Evolutionary conservation across 1,140 invertebrate species (phyloP).

Genomic region (Nasonia giraulti): DNA sequence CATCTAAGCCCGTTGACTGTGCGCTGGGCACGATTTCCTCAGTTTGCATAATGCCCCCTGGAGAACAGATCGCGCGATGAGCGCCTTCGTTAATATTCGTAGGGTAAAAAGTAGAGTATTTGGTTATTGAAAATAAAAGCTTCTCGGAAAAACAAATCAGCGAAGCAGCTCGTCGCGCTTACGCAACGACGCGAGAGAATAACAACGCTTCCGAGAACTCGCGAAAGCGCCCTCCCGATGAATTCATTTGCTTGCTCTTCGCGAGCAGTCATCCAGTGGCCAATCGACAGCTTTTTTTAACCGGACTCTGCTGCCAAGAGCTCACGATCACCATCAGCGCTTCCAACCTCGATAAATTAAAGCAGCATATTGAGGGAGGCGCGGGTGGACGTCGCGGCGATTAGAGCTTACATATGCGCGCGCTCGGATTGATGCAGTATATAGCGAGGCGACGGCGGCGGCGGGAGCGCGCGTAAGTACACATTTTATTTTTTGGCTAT

Average conservation of each 20-base stretch:
- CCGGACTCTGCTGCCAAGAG: no score
- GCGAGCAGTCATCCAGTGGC: not conserved
- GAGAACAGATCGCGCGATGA: not conserved
- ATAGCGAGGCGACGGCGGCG: not conserved
- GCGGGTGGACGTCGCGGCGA: not conserved
- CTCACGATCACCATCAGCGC: no score
- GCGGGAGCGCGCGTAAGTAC: slow-evolving; percentile 62
- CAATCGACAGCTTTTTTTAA: no score
- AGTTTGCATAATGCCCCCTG: slow-evolving; percentile 75
- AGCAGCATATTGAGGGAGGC: not conserved
- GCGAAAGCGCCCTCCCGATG: not conserved
- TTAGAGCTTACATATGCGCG: not conserved
- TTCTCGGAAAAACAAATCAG: no score
- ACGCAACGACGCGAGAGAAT: not conserved
- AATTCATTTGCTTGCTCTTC: not conserved
- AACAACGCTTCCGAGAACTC: not conserved
- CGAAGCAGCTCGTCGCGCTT: not conserved
- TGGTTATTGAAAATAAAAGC: no score
- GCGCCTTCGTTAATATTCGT: no score
- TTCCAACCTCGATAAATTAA: no score
- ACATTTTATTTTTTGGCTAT: slow-evolving; percentile 72
- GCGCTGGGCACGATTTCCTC: slow-evolving; percentile 72
- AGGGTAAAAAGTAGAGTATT: no score
- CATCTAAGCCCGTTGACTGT: slow-evolving; percentile 68
- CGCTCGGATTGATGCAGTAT: slow-evolving; percentile 8